Conservation (phyloP, 1,140 invertebrate species). For the Leptinotarsa texana region DNA sequence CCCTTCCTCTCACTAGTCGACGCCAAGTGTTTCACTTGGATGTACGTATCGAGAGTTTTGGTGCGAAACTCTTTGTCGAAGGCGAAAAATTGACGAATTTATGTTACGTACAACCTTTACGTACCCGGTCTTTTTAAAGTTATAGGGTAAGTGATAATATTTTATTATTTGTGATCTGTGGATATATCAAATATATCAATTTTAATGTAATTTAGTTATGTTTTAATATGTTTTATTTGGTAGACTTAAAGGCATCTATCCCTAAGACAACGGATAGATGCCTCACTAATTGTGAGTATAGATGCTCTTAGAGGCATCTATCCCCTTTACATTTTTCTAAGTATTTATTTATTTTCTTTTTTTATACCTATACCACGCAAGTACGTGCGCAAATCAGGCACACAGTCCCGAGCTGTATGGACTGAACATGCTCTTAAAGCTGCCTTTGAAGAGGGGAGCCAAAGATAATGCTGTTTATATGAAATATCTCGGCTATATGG, state of each 20-base stretch:
- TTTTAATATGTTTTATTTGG: not conserved
- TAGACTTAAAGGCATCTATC: constrained; percentile 8
- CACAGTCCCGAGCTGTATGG: not conserved
- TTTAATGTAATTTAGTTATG: not conserved
- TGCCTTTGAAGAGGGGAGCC: constrained; percentile 24
- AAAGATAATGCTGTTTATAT: not conserved
- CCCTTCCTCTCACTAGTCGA: too few species aligned
- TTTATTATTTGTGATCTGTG: not conserved
- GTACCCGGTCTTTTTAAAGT: not conserved
- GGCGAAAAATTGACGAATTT: not conserved
- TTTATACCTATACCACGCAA: constrained; percentile 60
- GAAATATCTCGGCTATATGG: too few species aligned
- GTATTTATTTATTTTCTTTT: constrained; percentile 1
- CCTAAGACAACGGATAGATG: constrained; percentile 10
- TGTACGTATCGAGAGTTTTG: too few species aligned
- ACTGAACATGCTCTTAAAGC: too few species aligned
- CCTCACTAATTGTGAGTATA: constrained; percentile 16
- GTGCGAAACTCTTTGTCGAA: too few species aligned
- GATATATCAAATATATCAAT: not conserved
- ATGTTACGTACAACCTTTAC: not conserved
- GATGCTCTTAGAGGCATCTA: not conserved
- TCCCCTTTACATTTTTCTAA: too few species aligned
- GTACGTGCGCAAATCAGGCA: constrained; percentile 54
- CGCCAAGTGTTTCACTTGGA: too few species aligned
- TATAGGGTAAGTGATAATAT: not conserved